phyloP scores from a whole-genome alignment of 2,797 vertebrate genomes.

The Micromesistius poutassou region DNA sequence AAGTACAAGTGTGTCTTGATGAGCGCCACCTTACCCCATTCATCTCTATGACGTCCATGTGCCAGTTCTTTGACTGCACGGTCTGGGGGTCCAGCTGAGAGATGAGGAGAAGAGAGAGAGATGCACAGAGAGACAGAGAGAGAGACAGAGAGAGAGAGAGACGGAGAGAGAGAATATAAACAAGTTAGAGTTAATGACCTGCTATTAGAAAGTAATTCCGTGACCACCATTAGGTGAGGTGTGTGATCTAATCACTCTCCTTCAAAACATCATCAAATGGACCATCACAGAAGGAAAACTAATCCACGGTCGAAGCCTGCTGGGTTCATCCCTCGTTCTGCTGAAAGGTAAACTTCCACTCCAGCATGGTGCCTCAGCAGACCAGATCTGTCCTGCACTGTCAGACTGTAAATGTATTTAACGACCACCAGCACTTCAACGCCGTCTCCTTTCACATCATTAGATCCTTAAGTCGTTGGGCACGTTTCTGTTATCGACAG shows the following conservation, averaged over 20 bases:
- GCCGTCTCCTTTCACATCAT: neutral
- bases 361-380: neutral
- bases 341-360: neutral
- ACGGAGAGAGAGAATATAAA: constrained; percentile 26
- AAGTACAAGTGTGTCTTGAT: neutral
- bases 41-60: constrained; percentile 97
- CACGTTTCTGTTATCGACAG: neutral
- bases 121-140: neutral
- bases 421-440: neutral
- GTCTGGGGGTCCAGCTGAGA: constrained; percentile 93
- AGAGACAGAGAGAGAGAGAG: neutral
- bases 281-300: neutral
- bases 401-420: neutral
- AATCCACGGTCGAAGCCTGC: neutral
- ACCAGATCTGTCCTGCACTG: neutral
- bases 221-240: neutral
- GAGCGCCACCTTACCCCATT: constrained; percentile 83
- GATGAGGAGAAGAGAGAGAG: constrained; percentile 40
- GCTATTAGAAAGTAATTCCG: neutral
- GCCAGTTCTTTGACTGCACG: constrained; percentile 97
- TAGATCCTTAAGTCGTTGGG: neutral
- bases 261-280: constrained; percentile 2
- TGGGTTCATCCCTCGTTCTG: neutral
- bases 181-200: neutral
- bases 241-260: neutral